Conservation (phyloP, 2,113 vertebrate species). For the Polyodon spathula region DNA sequence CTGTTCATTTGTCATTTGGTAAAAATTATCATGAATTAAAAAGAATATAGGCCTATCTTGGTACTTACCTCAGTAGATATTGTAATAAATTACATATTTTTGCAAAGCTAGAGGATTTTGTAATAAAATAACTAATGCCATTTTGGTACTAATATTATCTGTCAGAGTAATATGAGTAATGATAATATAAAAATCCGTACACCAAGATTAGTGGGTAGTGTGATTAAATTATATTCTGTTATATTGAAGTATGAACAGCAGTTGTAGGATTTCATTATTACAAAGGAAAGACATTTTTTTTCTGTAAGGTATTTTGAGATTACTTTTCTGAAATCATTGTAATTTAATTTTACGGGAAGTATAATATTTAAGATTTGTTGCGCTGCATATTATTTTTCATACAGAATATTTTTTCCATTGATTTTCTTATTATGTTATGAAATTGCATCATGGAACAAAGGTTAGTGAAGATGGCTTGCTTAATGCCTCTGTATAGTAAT, state of each 20-base stretch:
- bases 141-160: conserved; percentile 70
- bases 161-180: conserved; percentile 81
- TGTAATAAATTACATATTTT: conserved; percentile 65
- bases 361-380: conserved; percentile 29
- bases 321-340: conserved; percentile 29
- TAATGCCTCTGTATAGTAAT: conserved; percentile 5
- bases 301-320: conserved; percentile 49
- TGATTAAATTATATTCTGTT: conserved; percentile 59
- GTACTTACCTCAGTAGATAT: conserved; percentile 19
- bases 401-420: conserved; percentile 52
- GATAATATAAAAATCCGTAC: conserved; percentile 69
- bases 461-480: not conserved
- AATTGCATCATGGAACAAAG: conserved; percentile 43
- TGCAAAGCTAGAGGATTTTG: conserved; percentile 58
- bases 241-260: conserved; percentile 47
- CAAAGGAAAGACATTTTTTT: conserved; percentile 39
- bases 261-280: conserved; percentile 43
- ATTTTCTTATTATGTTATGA: conserved; percentile 51
- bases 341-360: conserved; percentile 47
- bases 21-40: conserved; percentile 27
- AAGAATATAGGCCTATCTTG: conserved; percentile 11
- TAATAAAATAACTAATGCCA: conserved; percentile 73
- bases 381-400: conserved; percentile 42
- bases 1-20: conserved; percentile 17
- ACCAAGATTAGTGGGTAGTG: conserved; percentile 51